phyloP scores from a whole-genome alignment of 2,113 vertebrate genomes.

The Eclectus roratus region DNA sequence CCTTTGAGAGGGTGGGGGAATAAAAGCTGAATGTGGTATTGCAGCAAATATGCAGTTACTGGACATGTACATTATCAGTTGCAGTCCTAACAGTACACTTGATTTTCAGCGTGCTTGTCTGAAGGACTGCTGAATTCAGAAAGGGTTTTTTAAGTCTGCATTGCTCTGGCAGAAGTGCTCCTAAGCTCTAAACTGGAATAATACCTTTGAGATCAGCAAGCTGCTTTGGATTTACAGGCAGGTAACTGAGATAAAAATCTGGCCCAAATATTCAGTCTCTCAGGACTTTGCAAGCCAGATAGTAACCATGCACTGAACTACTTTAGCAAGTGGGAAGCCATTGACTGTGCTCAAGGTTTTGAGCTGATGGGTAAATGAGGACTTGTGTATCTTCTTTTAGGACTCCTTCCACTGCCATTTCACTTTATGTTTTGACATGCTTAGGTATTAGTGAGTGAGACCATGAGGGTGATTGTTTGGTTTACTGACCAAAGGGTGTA shows the following conservation, averaged over 20 bases:
- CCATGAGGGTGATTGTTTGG: neutral
- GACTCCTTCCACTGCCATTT: neutral
- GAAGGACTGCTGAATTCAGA: neutral
- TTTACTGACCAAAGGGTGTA: conserved; percentile 1
- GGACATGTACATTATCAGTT: neutral
- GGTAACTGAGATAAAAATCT: conserved; percentile 21
- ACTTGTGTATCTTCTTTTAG: neutral
- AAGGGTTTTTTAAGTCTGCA: neutral
- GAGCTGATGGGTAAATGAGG: neutral
- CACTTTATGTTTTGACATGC: neutral
- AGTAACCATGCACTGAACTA: neutral
- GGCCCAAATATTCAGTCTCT: neutral
- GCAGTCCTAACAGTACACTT: neutral
- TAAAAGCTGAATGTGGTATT: neutral
- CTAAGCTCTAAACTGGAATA: neutral
- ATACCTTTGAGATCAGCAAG: conserved; percentile 24
- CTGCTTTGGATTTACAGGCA: neutral
- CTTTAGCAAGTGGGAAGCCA: neutral
- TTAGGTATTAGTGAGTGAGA: neutral
- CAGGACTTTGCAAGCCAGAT: neutral
- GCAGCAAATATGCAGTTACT: neutral
- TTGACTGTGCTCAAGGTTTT: neutral
- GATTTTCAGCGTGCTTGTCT: neutral
- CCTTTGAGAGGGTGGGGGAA: neutral
- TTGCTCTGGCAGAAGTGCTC: neutral